These are phyloP conservation scores for Drosophila planitibia DNA, from an alignment of 2,888 invertebrate genomes.

Conservation along the genomic window DNA sequence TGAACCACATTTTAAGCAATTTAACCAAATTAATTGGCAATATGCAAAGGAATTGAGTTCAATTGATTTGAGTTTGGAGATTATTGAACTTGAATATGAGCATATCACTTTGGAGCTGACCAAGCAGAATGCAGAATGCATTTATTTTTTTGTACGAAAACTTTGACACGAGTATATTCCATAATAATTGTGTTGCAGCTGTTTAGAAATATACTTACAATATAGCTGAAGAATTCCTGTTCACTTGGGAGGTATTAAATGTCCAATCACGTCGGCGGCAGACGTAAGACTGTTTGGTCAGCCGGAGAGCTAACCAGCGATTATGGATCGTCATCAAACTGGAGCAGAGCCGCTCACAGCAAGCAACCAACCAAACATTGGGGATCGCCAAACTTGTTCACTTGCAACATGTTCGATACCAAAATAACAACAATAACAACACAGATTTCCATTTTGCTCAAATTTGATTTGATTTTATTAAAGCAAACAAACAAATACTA, in stretches of 20 bases:
- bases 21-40: slow-evolving; percentile 40
- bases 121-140: slow-evolving; percentile 30
- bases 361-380: slow-evolving; percentile 12
- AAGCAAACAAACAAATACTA: background rate
- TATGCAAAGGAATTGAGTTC: slow-evolving; percentile 51
- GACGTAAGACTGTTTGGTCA: slow-evolving; percentile 50
- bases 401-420: slow-evolving; percentile 61
- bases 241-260: slow-evolving; percentile 4
- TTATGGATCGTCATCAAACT: slow-evolving; percentile 53
- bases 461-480: slow-evolving; percentile 33
- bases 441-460: slow-evolving; percentile 20
- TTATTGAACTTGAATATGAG: slow-evolving; percentile 57
- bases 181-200: background rate
- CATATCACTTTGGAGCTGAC: slow-evolving; percentile 38
- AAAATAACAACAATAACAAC: slow-evolving; percentile 35
- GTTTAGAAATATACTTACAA: slow-evolving; percentile 27
- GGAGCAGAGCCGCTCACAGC: slow-evolving; percentile 28
- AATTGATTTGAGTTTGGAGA: slow-evolving; percentile 59
- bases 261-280: slow-evolving; percentile 60
- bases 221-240: slow-evolving; percentile 31
- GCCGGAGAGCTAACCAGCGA: slow-evolving; percentile 37
- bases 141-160: slow-evolving; percentile 8
- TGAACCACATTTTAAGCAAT: slow-evolving; percentile 17
- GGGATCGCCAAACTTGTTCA: slow-evolving; percentile 48
- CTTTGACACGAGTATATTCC: slow-evolving; percentile 13